phyloP scores from a whole-genome alignment of 2,113 vertebrate species.

The Ameiurus melas region DNA sequence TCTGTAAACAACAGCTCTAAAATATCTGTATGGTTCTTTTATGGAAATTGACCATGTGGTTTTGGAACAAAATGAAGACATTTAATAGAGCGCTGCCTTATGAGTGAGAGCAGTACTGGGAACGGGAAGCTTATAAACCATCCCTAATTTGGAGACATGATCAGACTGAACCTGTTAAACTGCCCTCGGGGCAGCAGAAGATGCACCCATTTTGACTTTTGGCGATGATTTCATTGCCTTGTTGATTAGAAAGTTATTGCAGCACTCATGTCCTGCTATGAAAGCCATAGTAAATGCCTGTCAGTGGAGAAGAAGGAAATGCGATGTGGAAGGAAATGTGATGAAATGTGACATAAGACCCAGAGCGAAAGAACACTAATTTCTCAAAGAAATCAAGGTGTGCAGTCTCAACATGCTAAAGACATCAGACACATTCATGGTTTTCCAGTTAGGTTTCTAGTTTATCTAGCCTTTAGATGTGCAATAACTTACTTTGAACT shows the following conservation, averaged over 20 bases:
- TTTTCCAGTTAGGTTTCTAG: neutral
- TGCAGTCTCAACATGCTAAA: neutral
- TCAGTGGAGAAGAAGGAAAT: neutral
- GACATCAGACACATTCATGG: neutral
- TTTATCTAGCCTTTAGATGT: neutral
- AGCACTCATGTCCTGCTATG: neutral
- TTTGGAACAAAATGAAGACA: neutral
- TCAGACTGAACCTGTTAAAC: neutral
- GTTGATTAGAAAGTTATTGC: neutral
- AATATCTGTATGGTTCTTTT: neutral
- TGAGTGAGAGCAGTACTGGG: neutral
- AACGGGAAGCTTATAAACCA: constrained; percentile 3
- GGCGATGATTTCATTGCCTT: neutral
- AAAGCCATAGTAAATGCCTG: neutral
- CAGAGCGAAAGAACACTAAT: neutral
- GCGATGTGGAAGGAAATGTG: neutral
- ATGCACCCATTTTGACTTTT: neutral
- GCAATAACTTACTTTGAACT: neutral
- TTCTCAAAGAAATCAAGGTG: neutral
- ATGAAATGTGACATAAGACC: neutral
- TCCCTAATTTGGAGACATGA: neutral
- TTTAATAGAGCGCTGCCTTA: neutral
- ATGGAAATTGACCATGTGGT: neutral
- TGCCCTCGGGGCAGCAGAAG: neutral
- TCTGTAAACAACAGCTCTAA: neutral